These are phyloP conservation scores for Plutella xylostella DNA, from an alignment of 2,888 invertebrate genomes.

Conservation along the genomic window DNA sequence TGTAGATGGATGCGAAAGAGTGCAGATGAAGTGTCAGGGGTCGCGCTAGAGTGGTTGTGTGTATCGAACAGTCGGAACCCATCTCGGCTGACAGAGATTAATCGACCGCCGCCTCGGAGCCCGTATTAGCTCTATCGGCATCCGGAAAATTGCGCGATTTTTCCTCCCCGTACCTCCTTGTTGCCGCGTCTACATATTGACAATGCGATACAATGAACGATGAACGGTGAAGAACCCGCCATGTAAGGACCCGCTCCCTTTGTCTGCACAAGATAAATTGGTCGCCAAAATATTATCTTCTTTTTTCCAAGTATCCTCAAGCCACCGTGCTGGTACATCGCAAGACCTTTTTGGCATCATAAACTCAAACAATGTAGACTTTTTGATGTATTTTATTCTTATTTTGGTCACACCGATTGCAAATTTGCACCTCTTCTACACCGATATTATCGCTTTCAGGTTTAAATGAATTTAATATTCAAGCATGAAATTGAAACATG, in stretches of 20 bases:
- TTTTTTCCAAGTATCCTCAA: too few species aligned
- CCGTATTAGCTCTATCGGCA: constrained; percentile 62
- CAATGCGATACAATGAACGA: constrained; percentile 40
- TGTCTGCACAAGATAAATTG: constrained; percentile 6
- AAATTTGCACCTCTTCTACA: too few species aligned
- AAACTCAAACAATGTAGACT: too few species aligned
- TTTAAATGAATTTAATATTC: too few species aligned
- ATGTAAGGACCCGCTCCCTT: neutral
- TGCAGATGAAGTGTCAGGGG: constrained; percentile 32
- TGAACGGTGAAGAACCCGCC: constrained; percentile 14
- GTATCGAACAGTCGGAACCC: constrained; percentile 45
- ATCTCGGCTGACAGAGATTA: constrained; percentile 61
- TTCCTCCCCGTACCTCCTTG: constrained; percentile 45
- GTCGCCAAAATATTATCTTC: neutral
- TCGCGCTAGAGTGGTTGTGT: constrained; percentile 39
- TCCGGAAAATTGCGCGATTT: constrained; percentile 63
- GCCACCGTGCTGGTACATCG: too few species aligned
- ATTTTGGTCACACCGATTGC: too few species aligned
- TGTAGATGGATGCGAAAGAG: constrained; percentile 33
- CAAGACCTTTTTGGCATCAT: too few species aligned
- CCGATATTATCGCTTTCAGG: too few species aligned
- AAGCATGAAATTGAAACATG: too few species aligned
- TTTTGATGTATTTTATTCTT: too few species aligned
- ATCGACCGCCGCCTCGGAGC: constrained; percentile 49
- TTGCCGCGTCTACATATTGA: constrained; percentile 47